A percentile compares a stretch with the other conserved stretches of the same genome.
These are phyloP conservation scores for Ammospiza maritima DNA, from an alignment of 2,797 vertebrate species.

Conservation along the genomic window DNA sequence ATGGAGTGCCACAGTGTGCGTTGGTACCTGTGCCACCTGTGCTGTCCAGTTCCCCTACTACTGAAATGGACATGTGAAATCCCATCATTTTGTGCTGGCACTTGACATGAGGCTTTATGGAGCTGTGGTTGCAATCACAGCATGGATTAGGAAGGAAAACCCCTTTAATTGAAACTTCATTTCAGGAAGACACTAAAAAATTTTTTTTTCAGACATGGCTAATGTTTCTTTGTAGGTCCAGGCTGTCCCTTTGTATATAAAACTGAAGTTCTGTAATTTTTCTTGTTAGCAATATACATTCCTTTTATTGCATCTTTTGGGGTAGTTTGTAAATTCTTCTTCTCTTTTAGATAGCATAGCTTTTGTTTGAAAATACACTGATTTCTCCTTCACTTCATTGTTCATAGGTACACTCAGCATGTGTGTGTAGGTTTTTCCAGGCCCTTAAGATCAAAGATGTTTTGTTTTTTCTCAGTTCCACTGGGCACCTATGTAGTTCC, in stretches of 20 bases:
- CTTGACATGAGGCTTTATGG: neutral
- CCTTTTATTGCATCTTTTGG: neutral
- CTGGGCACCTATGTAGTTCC: neutral
- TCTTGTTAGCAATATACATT: neutral
- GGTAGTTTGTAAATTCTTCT: neutral
- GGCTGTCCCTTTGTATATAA: neutral
- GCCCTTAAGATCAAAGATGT: neutral
- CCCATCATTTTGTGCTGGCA: neutral
- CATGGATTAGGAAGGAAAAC: neutral
- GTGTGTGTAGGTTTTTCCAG: neutral
- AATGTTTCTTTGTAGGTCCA: neutral
- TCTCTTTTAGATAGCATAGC: neutral
- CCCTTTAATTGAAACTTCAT: neutral
- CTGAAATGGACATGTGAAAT: neutral
- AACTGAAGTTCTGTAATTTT: neutral
- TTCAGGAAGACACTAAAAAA: neutral
- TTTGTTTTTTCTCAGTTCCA: neutral
- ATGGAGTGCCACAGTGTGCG: fast-evolving
- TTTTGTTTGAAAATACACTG: neutral
- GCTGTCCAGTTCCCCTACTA: neutral
- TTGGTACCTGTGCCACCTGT: neutral
- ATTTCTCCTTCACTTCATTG: neutral
- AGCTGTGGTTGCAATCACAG: neutral
- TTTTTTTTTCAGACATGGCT: neutral
- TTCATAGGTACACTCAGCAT: neutral